A percentile compares a stretch with the other conserved stretches of the same genome.
phyloP scores from a whole-genome alignment of 2,888 invertebrate species.

The Thereva nobilitata region DNA sequence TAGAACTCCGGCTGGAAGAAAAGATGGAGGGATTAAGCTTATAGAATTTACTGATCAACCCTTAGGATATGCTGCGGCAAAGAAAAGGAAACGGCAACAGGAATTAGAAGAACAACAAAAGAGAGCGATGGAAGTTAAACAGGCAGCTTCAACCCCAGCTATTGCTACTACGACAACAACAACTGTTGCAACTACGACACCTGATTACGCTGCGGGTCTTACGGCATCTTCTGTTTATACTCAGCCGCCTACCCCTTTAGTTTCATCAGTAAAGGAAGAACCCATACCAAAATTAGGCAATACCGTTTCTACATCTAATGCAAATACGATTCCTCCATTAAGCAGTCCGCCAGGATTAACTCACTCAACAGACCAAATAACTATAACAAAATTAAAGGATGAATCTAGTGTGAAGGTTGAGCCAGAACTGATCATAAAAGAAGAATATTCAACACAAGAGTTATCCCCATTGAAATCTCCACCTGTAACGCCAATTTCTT shows the following conservation, averaged over 20 bases:
- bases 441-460: slow-evolving; percentile 51
- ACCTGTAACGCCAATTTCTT: neutral
- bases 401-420: slow-evolving; percentile 56
- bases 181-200: slow-evolving; percentile 62
- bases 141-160: slow-evolving; percentile 55
- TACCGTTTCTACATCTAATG: slow-evolving; percentile 2
- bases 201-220: slow-evolving; percentile 83
- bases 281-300: slow-evolving; percentile 24
- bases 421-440: slow-evolving; percentile 52
- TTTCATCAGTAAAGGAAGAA: slow-evolving; percentile 42
- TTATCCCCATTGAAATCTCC: slow-evolving; percentile 12
- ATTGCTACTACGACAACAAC: slow-evolving; percentile 52
- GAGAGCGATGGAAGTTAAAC: slow-evolving; percentile 63
- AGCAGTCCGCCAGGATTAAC: slow-evolving; percentile 25
- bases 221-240: slow-evolving; percentile 62
- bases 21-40: slow-evolving; percentile 92
- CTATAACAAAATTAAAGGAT: slow-evolving; percentile 48
- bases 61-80: slow-evolving; percentile 78
- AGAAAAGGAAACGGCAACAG: slow-evolving; percentile 83
- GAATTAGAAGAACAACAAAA: slow-evolving; percentile 70
- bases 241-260: slow-evolving; percentile 58
- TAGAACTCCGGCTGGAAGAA: slow-evolving; percentile 70
- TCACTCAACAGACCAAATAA: slow-evolving; percentile 19
- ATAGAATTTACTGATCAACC: slow-evolving; percentile 94
- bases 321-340: slow-evolving; percentile 29